A percentile compares a stretch with the other conserved stretches of the same genome.
phyloP scores from a whole-genome alignment of 2,113 vertebrate species.

The Tetraodon nigroviridis region DNA sequence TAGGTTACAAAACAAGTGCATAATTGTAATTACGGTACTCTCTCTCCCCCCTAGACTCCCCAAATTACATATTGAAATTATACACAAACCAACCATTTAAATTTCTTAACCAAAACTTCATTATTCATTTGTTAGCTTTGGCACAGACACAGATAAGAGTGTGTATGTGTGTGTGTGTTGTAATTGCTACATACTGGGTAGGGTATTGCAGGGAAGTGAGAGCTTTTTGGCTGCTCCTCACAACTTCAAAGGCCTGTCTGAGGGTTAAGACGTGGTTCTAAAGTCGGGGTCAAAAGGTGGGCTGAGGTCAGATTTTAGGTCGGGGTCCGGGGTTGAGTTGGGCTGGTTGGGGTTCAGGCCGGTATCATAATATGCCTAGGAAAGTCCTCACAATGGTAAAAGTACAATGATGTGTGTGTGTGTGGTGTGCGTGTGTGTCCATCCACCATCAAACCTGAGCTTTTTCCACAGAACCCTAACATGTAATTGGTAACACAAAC shows the following conservation, averaged over 20 bases:
- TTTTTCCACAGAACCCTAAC: conserved; percentile 49
- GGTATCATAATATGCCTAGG: too few relatives aligned
- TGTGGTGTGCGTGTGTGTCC: conserved; percentile 13
- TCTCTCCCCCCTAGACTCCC: too few relatives aligned
- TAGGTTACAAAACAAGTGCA: conserved; percentile 6
- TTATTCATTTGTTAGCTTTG: conserved; percentile 53
- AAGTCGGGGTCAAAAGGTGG: too few relatives aligned
- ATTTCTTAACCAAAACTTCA: conserved; percentile 42
- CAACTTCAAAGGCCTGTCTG: too few relatives aligned
- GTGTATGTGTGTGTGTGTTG: conserved; percentile 13
- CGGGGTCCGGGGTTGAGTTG: too few relatives aligned
- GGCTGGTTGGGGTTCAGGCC: too few relatives aligned
- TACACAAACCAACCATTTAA: conserved; percentile 45
- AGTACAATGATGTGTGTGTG: conserved; percentile 3
- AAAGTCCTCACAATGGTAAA: too few relatives aligned
- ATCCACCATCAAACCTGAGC: conserved; percentile 56
- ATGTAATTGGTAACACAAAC: conserved; percentile 57
- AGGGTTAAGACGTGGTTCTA: too few relatives aligned
- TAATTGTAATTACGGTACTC: not conserved
- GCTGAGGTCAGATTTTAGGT: too few relatives aligned
- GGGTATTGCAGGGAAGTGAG: too few relatives aligned
- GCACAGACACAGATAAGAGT: conserved; percentile 55
- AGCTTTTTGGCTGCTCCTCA: too few relatives aligned
- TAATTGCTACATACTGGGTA: too few relatives aligned
- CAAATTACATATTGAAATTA: conserved; percentile 44